A percentile compares a stretch with the other conserved stretches of the same genome.
phyloP scores from a whole-genome alignment of 2,113 vertebrate genomes.

The Perca flavescens region DNA sequence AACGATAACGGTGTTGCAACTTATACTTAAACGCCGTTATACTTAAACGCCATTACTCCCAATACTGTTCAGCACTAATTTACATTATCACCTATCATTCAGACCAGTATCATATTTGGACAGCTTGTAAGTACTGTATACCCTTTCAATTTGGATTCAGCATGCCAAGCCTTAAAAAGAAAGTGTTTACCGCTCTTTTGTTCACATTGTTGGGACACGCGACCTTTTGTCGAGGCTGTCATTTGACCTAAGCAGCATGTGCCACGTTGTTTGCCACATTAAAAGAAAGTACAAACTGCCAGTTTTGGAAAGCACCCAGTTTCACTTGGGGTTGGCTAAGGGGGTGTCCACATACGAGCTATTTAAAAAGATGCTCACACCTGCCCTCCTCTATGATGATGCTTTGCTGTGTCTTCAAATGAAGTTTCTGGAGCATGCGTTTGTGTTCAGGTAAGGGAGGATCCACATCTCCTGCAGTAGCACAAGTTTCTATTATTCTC shows the following conservation, averaged over 20 bases:
- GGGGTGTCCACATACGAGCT: not conserved
- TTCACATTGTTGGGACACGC: not conserved
- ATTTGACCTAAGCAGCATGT: not conserved
- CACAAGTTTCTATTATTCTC: not conserved
- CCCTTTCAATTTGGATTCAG: not conserved
- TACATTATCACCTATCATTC: not conserved
- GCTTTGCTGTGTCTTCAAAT: not conserved
- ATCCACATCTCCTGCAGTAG: not conserved
- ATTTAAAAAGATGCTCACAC: not conserved
- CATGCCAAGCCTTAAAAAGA: not conserved
- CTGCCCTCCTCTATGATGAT: not conserved
- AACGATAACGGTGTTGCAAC: too few relatives aligned
- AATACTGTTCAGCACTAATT: too few relatives aligned
- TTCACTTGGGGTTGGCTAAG: too few relatives aligned
- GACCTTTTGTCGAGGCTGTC: too few relatives aligned
- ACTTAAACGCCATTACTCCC: too few relatives aligned
- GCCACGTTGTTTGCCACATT: not conserved
- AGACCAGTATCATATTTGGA: not conserved
- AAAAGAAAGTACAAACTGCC: not conserved
- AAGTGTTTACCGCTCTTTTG: not conserved
- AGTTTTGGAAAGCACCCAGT: too few relatives aligned
- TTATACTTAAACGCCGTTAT: too few relatives aligned
- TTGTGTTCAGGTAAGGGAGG: not conserved
- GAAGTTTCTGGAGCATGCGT: not conserved
- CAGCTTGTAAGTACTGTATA: not conserved